phyloP scores from a whole-genome alignment of 2,113 vertebrate genomes.

The Aleadryas rufinucha region DNA sequence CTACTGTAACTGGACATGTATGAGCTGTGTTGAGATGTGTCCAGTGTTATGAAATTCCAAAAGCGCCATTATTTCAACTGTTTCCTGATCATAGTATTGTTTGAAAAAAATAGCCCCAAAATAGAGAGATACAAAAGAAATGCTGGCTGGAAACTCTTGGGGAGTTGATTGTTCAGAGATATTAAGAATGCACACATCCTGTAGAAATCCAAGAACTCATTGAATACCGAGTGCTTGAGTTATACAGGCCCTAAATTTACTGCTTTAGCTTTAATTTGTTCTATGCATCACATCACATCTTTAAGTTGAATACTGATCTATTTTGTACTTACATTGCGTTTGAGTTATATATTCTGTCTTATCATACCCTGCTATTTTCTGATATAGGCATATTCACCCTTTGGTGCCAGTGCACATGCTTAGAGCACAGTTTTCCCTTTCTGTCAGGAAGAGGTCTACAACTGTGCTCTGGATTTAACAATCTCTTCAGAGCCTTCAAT shows the following conservation, averaged over 20 bases:
- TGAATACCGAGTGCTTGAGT: not conserved
- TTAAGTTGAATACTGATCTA: not conserved
- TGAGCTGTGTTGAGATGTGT: not conserved
- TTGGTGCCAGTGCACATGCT: not conserved
- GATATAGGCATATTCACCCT: not conserved
- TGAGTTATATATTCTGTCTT: not conserved
- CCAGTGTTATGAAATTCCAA: not conserved
- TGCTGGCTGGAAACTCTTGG: not conserved
- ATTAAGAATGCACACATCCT: not conserved
- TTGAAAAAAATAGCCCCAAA: not conserved
- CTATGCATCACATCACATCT: not conserved
- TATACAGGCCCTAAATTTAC: not conserved
- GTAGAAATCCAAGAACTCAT: not conserved
- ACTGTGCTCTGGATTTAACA: not conserved
- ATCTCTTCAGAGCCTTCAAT: not conserved
- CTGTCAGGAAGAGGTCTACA: not conserved
- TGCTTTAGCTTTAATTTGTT: not conserved
- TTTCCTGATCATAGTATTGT: not conserved
- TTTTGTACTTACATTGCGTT: not conserved
- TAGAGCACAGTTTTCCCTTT: not conserved
- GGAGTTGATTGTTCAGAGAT: not conserved
- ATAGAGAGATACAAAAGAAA: not conserved
- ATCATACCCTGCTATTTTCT: not conserved
- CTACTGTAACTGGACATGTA: not conserved
- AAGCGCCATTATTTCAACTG: constrained; percentile 8